phyloP scores from a whole-genome alignment of 2,888 invertebrate species.

The Brenthis hecate region DNA sequence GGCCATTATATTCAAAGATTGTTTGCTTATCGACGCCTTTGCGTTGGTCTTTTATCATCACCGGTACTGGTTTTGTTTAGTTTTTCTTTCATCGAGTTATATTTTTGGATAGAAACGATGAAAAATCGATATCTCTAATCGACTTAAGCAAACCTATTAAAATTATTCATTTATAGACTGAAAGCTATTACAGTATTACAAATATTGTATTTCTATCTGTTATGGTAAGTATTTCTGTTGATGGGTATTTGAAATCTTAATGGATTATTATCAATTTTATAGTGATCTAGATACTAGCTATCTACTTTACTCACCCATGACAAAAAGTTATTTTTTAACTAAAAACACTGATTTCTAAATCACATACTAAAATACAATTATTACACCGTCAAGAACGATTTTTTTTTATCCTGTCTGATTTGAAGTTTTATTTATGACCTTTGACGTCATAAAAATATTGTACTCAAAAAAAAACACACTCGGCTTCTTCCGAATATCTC shows the following conservation, averaged over 20 bases:
- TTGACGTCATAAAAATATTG: no score
- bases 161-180: background rate
- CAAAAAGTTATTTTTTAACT: no score
- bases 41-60: conserved; percentile 40
- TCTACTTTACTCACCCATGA: no score
- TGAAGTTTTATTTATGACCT: no score
- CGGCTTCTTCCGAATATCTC: no score
- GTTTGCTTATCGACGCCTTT: conserved; percentile 63
- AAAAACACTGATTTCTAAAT: no score
- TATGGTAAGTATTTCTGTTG: background rate
- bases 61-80: conserved; percentile 23
- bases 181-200: background rate
- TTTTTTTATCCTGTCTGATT: no score
- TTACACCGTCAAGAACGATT: no score
- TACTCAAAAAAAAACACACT: no score
- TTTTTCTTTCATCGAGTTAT: background rate
- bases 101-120: background rate
- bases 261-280: background rate
- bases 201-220: background rate
- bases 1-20: conserved; percentile 73
- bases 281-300: no score
- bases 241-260: conserved; percentile 10
- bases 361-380: no score
- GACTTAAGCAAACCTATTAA: background rate
- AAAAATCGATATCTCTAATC: background rate